Base-by-base conservation (phyloP, 1,140 invertebrate species). In the Choristoneura fumiferana region DNA sequence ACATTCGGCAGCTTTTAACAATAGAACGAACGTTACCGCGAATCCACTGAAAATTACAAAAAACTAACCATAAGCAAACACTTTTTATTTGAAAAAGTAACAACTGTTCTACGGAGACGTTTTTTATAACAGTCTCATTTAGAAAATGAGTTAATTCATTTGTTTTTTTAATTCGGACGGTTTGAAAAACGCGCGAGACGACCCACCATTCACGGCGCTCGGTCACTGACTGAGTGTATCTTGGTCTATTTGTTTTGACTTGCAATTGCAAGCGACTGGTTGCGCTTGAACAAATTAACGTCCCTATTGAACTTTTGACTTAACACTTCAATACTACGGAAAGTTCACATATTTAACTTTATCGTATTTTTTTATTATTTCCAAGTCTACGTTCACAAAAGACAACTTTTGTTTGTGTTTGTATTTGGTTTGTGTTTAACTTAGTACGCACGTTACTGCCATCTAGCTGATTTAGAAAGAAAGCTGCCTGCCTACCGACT, bases 1-100 rank as follows among this genome's bases (percentile, higher is more conserved):
- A 49, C 43, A 49, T 49, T 29, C 18, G 43, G 43, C 22, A 29
- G 43, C 43, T 49, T 49, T 49, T 17, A 49, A 49, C 43, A 49
- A 49, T 49, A 49, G 43, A 49, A 49, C 43, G 22, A 29, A 49
- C 18, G 43, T 22, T 49, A 49, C 43, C 43, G 43, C 43, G 18
- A 49, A 45, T 12, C 22, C 43, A 49, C 43, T 22, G 43, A 17
- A 49, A 49, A 22, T 49, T 49, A 49, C 43, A 49, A 49, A 49
- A 49, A 49, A 49, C 43, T 49, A 13, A 49, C 17, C 22, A 29
- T 12, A 29, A 33, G 22, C 43, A 49, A 49, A 5, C 43, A 49
- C 43, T 49, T 33, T 49, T 49, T 49, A 33, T 1, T 29, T 3
- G 43, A 6, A 29, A 29, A 29, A 29, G 6, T 12, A 10, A 49